Base-by-base conservation (phyloP, 2,113 vertebrate genomes). In the Pachycephala philippinensis region DNA sequence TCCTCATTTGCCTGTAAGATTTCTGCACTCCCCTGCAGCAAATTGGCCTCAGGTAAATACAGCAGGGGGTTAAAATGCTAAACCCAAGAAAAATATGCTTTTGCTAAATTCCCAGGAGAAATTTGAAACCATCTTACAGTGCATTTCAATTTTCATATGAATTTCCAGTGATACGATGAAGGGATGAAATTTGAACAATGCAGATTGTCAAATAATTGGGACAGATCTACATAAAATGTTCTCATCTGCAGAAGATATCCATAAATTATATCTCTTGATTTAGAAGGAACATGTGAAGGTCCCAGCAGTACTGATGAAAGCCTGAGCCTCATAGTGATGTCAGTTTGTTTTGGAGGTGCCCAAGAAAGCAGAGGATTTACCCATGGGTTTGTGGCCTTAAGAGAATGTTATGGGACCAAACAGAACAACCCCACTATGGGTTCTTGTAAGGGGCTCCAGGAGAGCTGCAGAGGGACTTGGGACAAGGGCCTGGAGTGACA, bases 171-270 rank as follows among this genome's bases (percentile, higher is more conserved):
- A 45, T 42, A 35, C 0, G 2, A 79, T 3, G 22, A 77, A 85
- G 50, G 63, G 85, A 86, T 88, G 47, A 81, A 77, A 78, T 86
- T 68, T 49, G 71, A 93, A 95, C 76, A 88, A 60, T 42, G 49
- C 42, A 61, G 53, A 74, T 74, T 95, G 78, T 64, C 56, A 78
- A 80, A 88, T 96, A 95, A 92, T 90, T 78, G 93, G 75, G 79
- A 40, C 20, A 44, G 50, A 81, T 74, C 60, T 92, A 68, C 49
- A 81, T 42, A 81, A 87, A 87, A 65, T 47, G 68, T 83, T 92
- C 76, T 90, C 7, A 18, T 68, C 63, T 88, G 68, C 60, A 70
- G 64, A 78, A 92, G 54, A 61, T 84, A 69, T n/a, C 61, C 61
- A 82, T 79, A 89, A 89, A 84, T 93, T 92, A 61, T 37, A 21